Percentiles rank a stretch among this genome's conserved stretches.
phyloP scores from a whole-genome alignment of 2,113 vertebrate species.

The Gambusia holbrooki region DNA sequence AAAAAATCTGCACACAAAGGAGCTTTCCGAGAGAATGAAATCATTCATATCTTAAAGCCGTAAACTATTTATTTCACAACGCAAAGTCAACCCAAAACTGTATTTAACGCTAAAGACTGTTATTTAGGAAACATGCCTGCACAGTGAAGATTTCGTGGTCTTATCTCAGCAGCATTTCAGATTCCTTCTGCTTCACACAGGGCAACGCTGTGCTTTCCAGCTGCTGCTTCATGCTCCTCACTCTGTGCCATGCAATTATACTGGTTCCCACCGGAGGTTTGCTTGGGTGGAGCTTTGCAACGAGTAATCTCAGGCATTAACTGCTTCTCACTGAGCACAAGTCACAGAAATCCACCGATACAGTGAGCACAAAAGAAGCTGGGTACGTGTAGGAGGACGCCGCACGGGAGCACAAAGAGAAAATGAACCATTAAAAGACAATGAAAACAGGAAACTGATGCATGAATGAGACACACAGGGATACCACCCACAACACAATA shows the following conservation, averaged over 20 bases:
- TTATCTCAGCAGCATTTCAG: constrained; percentile 51
- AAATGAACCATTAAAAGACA: constrained; percentile 41
- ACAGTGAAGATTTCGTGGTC: constrained; percentile 34
- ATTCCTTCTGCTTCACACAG: constrained; percentile 46
- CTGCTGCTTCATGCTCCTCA: constrained; percentile 68
- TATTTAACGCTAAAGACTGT: constrained; percentile 43
- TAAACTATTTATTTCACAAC: constrained; percentile 21
- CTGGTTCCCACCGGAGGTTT: constrained; percentile 69
- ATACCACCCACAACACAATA: constrained; percentile 43
- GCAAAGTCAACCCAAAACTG: constrained; percentile 30
- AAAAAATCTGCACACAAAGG: not conserved
- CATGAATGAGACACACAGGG: constrained; percentile 34
- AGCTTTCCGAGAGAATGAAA: constrained; percentile 6
- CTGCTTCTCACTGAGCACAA: constrained; percentile 52
- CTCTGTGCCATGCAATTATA: constrained; percentile 67
- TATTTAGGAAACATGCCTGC: constrained; percentile 34
- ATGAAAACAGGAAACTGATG: constrained; percentile 45
- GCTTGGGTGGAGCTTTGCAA: constrained; percentile 66
- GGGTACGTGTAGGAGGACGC: constrained; percentile 31
- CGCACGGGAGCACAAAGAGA: constrained; percentile 40
- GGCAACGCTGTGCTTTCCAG: constrained; percentile 52
- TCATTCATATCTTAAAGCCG: constrained; percentile 15
- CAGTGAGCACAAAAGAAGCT: constrained; percentile 32
- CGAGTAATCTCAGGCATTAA: constrained; percentile 63
- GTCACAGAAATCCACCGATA: constrained; percentile 50